Evolutionary conservation across 2,797 vertebrate species (phyloP).

Genomic region (Xenops minutus): DNA sequence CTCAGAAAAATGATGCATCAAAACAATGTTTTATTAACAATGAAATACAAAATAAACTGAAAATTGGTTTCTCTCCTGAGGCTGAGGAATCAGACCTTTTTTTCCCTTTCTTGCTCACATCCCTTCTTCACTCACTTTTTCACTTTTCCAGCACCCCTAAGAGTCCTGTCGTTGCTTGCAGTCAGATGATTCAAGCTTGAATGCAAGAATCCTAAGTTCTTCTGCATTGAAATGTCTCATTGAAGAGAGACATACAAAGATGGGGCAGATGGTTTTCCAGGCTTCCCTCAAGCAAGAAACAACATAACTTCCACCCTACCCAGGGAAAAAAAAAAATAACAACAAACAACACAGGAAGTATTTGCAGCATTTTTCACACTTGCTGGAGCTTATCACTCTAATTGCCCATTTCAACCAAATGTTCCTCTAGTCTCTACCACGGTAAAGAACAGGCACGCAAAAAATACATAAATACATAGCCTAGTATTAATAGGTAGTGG

Average conservation of each 20-base stretch:
- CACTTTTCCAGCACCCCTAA: background rate
- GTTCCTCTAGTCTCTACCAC: background rate
- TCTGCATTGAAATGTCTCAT: background rate
- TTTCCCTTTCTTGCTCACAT: background rate
- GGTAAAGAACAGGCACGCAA: background rate
- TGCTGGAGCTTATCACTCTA: background rate
- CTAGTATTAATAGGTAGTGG: rapidly evolving
- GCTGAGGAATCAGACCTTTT: background rate
- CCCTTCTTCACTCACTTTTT: background rate
- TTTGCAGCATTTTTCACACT: background rate
- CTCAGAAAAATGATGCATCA: background rate
- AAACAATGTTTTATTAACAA: background rate
- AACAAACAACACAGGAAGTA: background rate
- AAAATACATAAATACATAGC: background rate
- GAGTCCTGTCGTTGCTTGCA: background rate
- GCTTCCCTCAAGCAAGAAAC: background rate
- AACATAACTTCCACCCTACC: rapidly evolving
- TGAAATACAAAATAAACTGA: background rate
- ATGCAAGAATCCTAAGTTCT: background rate
- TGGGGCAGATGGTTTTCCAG: background rate
- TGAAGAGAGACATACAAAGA: background rate
- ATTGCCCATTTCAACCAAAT: background rate
- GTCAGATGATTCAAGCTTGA: background rate
- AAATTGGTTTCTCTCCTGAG: background rate
- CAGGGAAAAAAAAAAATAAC: background rate